phyloP scores from a whole-genome alignment of 2,888 invertebrate genomes.

The Nemotelus pantherinus region DNA sequence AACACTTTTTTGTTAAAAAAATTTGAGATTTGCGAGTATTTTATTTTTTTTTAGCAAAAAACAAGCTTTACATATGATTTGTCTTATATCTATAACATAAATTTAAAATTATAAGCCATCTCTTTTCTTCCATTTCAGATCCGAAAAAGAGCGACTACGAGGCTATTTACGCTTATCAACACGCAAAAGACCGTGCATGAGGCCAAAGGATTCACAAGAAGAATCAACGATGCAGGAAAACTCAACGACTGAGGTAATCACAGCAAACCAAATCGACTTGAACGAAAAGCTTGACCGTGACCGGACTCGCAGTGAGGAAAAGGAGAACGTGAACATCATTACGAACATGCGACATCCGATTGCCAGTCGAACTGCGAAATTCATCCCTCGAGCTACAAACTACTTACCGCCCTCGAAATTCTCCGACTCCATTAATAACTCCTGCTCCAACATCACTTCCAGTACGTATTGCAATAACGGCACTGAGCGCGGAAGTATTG shows the following conservation, averaged over 20 bases:
- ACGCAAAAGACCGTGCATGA: slow-evolving; percentile 61
- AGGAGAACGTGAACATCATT: slow-evolving; percentile 42
- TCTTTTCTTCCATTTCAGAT: slow-evolving; percentile 58
- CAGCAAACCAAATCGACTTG: background rate
- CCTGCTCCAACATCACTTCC: slow-evolving; percentile 62
- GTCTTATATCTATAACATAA: no score
- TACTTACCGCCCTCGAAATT: slow-evolving; percentile 31
- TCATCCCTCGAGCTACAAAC: slow-evolving; percentile 16
- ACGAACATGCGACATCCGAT: slow-evolving; percentile 21
- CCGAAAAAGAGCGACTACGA: slow-evolving; percentile 69
- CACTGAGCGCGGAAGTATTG: slow-evolving; percentile 46
- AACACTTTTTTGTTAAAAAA: no score
- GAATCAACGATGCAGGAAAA: slow-evolving; percentile 60
- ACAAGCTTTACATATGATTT: no score
- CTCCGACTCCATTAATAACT: slow-evolving; percentile 58
- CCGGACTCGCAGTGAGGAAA: slow-evolving; percentile 6
- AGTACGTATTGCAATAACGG: slow-evolving; percentile 61
- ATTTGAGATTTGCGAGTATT: no score
- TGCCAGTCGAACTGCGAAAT: background rate
- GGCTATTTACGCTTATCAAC: slow-evolving; percentile 69
- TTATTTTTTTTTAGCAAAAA: no score
- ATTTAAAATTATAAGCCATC: no score
- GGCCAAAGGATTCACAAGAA: slow-evolving; percentile 64
- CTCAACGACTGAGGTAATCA: background rate
- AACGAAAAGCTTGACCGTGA: background rate